Evolutionary conservation across 2,888 invertebrate species (phyloP), one percentile per base, ranked within the genome.

Genomic region (Caenorhabditis wallacei): DNA sequence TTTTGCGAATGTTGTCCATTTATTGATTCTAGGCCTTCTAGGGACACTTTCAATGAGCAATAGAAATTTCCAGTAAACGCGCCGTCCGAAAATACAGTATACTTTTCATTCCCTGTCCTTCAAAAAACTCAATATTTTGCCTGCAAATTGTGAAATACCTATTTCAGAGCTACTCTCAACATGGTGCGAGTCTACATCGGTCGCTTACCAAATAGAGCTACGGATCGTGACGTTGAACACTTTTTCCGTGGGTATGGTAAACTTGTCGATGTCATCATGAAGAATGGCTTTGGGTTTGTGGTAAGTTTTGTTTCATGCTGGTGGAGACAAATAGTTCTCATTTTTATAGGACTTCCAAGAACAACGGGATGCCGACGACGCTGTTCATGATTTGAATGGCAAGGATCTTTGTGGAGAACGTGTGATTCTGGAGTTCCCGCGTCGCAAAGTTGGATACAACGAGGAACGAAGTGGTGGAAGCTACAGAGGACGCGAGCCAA

Each of bases 211-310:
- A 94, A 95, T 92, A 95, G 95, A 91, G 95, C 94, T 88, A 94
- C 96, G 89, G 97, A 97, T 93, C 94, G 96, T 90, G 98, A 98
- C 93, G 94, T 98, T 91, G 97, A 97, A 93, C 95, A 96, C 92
- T 97, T 98, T 94, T 97, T 98, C 94, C 95, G 96, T 93, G 96
- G 96, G 87, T 97, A 96, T 93, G 98, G 98, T 88, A 94, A 96
- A 92, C 96, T 95, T 92, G 94, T 96, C 93, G 97, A 97, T 92
- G 95, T 98, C 90, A 95, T 97, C 87, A 95, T 98, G 94, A 98
- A 98, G 94, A 97, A 96, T 94, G 97, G 97, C 92, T 98, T 96
- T 94, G 97, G 97, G 86, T 98, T 98, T 95, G 97, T 97, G 93
- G 97, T 97, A 94, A 84, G 88, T 37, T 18, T 18, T 10, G 8